Evolutionary conservation across 1,140 invertebrate species (phyloP).

Genomic region (Leptestheria dahalacensis): DNA sequence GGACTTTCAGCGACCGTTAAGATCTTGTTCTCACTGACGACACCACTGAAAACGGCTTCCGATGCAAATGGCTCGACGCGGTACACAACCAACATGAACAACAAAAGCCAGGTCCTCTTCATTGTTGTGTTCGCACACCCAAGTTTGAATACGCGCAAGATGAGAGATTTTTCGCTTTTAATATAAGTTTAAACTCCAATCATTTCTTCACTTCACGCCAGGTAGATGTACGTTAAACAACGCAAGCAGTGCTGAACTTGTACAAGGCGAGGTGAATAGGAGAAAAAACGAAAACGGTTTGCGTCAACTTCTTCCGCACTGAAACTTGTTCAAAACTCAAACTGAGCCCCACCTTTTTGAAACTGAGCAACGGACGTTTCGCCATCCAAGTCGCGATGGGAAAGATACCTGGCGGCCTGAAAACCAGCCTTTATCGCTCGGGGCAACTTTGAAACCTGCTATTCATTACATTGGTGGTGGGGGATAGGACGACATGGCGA

Average conservation of each 20-base stretch:
- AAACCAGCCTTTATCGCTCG: too few relatives aligned
- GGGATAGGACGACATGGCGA: too few relatives aligned
- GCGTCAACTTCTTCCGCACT: neutral
- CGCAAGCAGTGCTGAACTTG: too few relatives aligned
- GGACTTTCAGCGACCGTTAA: constrained; percentile 39
- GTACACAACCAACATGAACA: neutral
- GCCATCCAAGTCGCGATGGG: neutral
- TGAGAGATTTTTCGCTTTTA: too few relatives aligned
- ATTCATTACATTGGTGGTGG: neutral
- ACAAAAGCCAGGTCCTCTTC: neutral
- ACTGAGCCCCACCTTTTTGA: neutral
- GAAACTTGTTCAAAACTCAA: neutral
- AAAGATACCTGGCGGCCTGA: neutral
- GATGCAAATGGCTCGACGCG: neutral
- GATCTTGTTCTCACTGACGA: neutral
- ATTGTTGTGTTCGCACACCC: too few relatives aligned
- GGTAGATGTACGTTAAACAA: too few relatives aligned
- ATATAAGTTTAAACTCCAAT: too few relatives aligned
- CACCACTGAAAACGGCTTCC: neutral
- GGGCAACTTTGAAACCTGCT: neutral
- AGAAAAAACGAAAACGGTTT: too few relatives aligned
- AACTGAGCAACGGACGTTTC: neutral
- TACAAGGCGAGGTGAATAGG: too few relatives aligned
- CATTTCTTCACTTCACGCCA: too few relatives aligned
- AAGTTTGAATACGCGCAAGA: too few relatives aligned